Base-by-base conservation (phyloP, 2,888 invertebrate genomes). In the Raillietiella orientalis region DNA sequence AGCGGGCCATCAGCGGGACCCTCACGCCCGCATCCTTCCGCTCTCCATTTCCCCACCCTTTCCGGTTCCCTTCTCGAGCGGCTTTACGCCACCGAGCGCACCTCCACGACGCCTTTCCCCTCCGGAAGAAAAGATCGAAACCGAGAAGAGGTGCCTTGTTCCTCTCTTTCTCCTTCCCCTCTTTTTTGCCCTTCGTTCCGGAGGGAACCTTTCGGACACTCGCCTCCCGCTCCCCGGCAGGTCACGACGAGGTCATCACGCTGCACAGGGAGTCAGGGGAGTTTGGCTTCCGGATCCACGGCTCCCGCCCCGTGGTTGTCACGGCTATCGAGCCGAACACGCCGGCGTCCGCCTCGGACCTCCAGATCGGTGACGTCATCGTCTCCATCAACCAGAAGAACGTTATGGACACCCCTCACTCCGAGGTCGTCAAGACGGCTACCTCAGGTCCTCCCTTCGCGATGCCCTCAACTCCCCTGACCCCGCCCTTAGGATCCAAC, bases 221-320 rank as follows among this genome's bases (percentile, higher is more conserved):
- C 4, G 16, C 9, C 22, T 22, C 6, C 12, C 9, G 16, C 9
- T n/a, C 21, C 23, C 14, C 11, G 52, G 4, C 49, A 79, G 79
- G 74, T 46, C 66, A 71, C 39, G 77, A 79, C 50, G 77, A 79
- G 47, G 66, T 66, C 11, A 69, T 82, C 16, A 57, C 67, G 27
- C 70, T 79, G 4, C 62, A 63, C 34, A 62, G 72, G 26, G 67
- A 70, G 36, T 47, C 49, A 11, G 74, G 74, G 19, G 84, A 82
- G 43, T 87, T 82, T 43, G 84, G 84, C 9, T 82, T 90, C 46
- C 62, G 87, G 31, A 82, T 90, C 40, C 77, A 84, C 38, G 84
- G 84, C 14, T 75, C 77, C 30, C 72, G 75, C 40, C 87, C 87
- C 2, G 82, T 84, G n/a, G 77, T 84, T 9, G 79, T 87, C 15